Evolutionary conservation across 23 tunicate species (phyloP).

Genomic region (Botrylloides violaceus): DNA sequence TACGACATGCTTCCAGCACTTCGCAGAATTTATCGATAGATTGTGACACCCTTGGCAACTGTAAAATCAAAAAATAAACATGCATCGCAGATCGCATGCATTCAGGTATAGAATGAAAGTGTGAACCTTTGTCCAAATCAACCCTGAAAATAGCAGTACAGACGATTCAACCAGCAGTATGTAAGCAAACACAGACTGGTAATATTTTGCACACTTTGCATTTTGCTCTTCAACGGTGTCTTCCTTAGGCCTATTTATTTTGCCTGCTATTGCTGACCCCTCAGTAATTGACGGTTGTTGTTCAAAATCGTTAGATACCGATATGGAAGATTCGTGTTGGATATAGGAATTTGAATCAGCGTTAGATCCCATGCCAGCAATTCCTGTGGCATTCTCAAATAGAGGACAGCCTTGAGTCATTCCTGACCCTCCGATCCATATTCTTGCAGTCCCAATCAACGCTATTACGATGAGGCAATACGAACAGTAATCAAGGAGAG

Average conservation of each 20-base stretch:
- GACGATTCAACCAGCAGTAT: conserved; percentile 39
- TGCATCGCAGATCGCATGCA: not conserved
- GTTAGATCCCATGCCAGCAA: too few relatives aligned
- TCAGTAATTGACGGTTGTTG: too few relatives aligned
- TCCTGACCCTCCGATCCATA: conserved; percentile 45
- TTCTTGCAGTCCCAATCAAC: conserved; percentile 39
- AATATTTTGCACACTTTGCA: conserved; percentile 29
- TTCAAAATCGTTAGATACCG: too few relatives aligned
- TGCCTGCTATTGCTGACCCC: too few relatives aligned
- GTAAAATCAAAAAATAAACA: not conserved
- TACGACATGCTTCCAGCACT: not conserved
- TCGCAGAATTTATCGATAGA: not conserved
- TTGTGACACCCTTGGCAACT: conserved; percentile 1
- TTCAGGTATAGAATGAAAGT: not conserved
- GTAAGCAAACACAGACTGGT: conserved; percentile 49
- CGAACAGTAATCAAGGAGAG: conserved; percentile 42
- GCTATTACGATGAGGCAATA: conserved; percentile 36
- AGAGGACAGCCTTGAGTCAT: too few relatives aligned
- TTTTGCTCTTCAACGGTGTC: too few relatives aligned
- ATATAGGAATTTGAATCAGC: too few relatives aligned
- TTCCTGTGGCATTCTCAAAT: too few relatives aligned
- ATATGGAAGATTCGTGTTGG: too few relatives aligned
- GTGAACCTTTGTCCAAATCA: conserved; percentile 49
- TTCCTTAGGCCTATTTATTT: too few relatives aligned
- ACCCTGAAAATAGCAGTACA: conserved; percentile 35